Conservation (phyloP, 2,888 invertebrate genomes). For the Abrostola triplasia region DNA sequence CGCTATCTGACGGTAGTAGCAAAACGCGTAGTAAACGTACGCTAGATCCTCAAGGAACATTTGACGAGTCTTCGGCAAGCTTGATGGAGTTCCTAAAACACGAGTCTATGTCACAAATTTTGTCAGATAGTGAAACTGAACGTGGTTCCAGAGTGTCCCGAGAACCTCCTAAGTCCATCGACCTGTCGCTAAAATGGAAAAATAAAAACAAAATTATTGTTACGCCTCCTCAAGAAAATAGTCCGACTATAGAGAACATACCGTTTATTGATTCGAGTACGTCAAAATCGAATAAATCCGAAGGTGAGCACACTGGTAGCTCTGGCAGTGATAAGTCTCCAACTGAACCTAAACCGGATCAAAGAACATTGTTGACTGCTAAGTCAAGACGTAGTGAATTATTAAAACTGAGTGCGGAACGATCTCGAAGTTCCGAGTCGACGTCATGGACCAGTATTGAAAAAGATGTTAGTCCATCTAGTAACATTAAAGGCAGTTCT, state of each 20-base stretch:
- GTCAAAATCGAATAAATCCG: slow-evolving; percentile 80
- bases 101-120: slow-evolving; percentile 77
- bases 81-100: slow-evolving; percentile 84
- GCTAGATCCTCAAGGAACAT: slow-evolving; percentile 88
- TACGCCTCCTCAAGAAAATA: slow-evolving; percentile 89
- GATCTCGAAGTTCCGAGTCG: slow-evolving; percentile 93
- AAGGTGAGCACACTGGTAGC: slow-evolving; percentile 82
- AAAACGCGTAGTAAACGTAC: slow-evolving; percentile 65
- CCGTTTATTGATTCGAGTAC: slow-evolving; percentile 82
- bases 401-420: slow-evolving; percentile 91
- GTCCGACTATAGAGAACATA: slow-evolving; percentile 88
- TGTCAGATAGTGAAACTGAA: slow-evolving; percentile 82
- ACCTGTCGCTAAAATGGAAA: slow-evolving; percentile 82
- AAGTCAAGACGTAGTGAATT: slow-evolving; percentile 87
- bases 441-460: slow-evolving; percentile 94
- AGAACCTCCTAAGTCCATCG: slow-evolving; percentile 71
- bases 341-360: slow-evolving; percentile 77
- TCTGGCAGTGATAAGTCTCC: slow-evolving; percentile 84
- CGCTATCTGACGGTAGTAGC: slow-evolving; percentile 83
- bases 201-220: slow-evolving; percentile 89
- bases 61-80: slow-evolving; percentile 89
- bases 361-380: slow-evolving; percentile 78
- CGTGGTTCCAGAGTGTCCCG: slow-evolving; percentile 69
- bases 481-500: slow-evolving; percentile 90
- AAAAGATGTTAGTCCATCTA: slow-evolving; percentile 90